Conservation (phyloP, 2,888 invertebrate genomes). For the Cenopis cana region DNA sequence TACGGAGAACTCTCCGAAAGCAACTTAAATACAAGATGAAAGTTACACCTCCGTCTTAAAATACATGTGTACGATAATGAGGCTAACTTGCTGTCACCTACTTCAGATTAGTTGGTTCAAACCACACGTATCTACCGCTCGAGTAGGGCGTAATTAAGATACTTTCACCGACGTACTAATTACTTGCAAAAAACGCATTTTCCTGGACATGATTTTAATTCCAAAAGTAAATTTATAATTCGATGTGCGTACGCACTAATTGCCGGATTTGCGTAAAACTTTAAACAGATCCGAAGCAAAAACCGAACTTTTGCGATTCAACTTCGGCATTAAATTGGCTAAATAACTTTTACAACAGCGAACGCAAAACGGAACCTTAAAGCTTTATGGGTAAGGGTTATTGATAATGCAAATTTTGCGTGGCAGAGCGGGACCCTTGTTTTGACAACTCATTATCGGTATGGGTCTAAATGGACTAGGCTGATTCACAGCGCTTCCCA, state of each 20-base stretch:
- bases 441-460: conserved; percentile 83
- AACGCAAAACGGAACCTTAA: conserved; percentile 57
- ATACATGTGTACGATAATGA: neutral
- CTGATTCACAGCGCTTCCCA: neutral
- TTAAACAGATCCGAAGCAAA: conserved; percentile 74
- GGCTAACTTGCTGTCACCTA: neutral
- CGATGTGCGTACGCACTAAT: conserved; percentile 66
- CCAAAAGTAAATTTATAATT: conserved; percentile 52
- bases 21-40: neutral
- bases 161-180: too few relatives aligned
- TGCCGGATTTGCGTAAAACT: conserved; percentile 76
- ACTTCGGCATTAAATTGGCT: conserved; percentile 75
- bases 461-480: conserved; percentile 75
- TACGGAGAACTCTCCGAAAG: neutral
- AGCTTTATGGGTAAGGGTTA: conserved; percentile 51
- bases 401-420: conserved; percentile 46
- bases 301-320: conserved; percentile 79
- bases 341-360: conserved; percentile 49
- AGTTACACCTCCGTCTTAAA: neutral
- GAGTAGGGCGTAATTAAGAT: neutral
- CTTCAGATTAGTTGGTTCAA: neutral
- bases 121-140: neutral
- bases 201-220: conserved; percentile 49
- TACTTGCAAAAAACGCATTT: neutral
- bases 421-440: conserved; percentile 67